phyloP scores from a whole-genome alignment of 2,888 invertebrate genomes.

The Athalia rosae region DNA sequence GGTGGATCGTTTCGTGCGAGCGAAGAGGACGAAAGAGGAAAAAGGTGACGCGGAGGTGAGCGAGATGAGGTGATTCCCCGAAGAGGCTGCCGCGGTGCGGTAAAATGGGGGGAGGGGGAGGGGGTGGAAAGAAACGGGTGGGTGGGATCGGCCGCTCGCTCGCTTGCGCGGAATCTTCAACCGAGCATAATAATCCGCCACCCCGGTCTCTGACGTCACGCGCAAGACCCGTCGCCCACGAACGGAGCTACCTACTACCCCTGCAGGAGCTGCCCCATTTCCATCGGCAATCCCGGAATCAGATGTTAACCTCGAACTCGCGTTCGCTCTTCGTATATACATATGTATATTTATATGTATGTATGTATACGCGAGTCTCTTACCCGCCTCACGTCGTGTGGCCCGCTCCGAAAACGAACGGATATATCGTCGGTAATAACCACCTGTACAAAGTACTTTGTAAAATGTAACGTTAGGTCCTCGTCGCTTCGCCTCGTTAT shows the following conservation, averaged over 20 bases:
- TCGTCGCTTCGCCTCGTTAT: no score
- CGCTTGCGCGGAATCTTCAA: slow-evolving; percentile 43
- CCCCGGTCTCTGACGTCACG: slow-evolving; percentile 44
- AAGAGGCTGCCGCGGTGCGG: background rate
- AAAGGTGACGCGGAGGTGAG: background rate
- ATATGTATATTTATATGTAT: no score
- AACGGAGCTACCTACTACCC: slow-evolving; percentile 22
- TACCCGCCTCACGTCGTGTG: no score
- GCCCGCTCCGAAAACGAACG: no score
- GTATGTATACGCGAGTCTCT: no score
- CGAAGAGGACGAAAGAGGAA: background rate
- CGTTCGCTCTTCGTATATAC: no score
- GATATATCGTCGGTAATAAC: no score
- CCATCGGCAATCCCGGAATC: slow-evolving; percentile 37
- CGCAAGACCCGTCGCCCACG: slow-evolving; percentile 35
- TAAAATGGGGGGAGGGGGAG: background rate
- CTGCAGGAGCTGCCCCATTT: slow-evolving; percentile 33
- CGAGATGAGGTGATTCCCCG: background rate
- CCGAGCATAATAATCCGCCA: slow-evolving; percentile 28
- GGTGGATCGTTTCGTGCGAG: background rate
- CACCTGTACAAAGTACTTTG: no score
- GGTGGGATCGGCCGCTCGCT: slow-evolving; percentile 34
- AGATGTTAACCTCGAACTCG: slow-evolving; percentile 10
- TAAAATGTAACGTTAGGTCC: no score
- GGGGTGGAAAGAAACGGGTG: background rate